Evolutionary conservation across 2,113 vertebrate species (phyloP).

Genomic region (Ictalurus punctatus): DNA sequence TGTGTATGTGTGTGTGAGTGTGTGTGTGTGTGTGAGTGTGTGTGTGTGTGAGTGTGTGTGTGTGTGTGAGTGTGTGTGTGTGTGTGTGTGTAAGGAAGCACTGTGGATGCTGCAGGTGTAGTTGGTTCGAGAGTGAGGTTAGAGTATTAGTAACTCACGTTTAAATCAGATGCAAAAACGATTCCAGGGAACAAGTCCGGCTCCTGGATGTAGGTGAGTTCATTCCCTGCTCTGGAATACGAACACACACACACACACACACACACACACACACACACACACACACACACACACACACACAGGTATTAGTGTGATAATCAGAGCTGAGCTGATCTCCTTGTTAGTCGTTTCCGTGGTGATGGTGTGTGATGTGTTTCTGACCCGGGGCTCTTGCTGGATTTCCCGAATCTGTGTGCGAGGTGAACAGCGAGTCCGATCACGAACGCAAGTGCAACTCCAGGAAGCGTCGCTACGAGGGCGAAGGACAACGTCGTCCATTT

Average conservation of each 20-base stretch:
- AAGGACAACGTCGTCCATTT: constrained; percentile 49
- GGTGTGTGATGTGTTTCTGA: background rate
- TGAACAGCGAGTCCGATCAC: constrained; percentile 49
- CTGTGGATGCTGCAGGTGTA: background rate
- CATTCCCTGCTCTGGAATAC: background rate
- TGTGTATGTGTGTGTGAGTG: no score
- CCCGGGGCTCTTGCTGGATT: background rate
- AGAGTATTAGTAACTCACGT: constrained; percentile 34
- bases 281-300: constrained; percentile 33
- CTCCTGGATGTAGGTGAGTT: background rate
- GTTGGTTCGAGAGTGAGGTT: background rate
- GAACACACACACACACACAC: constrained; percentile 28
- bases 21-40: no score
- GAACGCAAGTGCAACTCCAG: constrained; percentile 50
- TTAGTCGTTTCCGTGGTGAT: background rate
- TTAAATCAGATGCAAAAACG: constrained; percentile 50
- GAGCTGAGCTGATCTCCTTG: background rate
- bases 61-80: no score
- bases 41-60: no score
- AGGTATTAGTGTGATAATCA: no score
- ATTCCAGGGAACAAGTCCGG: constrained; percentile 31
- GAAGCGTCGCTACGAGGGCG: constrained; percentile 56
- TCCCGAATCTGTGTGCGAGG: background rate
- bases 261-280: constrained; percentile 30
- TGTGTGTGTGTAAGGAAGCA: background rate